These are phyloP conservation scores for Mobula hypostoma DNA, from an alignment of 2,113 vertebrate species.

Conservation along the genomic window DNA sequence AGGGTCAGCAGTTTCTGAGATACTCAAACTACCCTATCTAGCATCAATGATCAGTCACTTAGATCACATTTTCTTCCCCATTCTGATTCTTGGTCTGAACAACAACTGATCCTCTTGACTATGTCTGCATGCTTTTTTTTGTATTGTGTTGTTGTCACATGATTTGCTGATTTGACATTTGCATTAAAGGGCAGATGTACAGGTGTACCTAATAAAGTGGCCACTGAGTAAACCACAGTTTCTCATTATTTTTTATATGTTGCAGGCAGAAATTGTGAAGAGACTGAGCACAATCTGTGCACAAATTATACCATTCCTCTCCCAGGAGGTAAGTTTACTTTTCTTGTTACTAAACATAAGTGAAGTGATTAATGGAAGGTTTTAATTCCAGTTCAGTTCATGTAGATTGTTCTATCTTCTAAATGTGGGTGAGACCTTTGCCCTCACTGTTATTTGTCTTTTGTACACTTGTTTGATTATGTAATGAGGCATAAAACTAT, in stretches of 20 bases:
- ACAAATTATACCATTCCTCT: constrained; percentile 86
- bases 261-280: constrained; percentile 86
- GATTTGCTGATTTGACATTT: too few relatives aligned
- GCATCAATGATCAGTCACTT: too few relatives aligned
- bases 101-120: too few relatives aligned
- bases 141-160: too few relatives aligned
- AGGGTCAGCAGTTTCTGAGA: too few relatives aligned
- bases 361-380: not conserved
- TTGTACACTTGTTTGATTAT: not conserved
- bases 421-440: not conserved
- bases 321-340: constrained; percentile 75
- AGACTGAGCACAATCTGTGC: constrained; percentile 83
- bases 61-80: too few relatives aligned
- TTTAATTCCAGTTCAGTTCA: not conserved
- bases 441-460: not conserved
- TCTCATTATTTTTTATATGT: constrained; percentile 35
- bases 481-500: not conserved
- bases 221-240: not conserved
- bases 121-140: too few relatives aligned
- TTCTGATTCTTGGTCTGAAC: too few relatives aligned
- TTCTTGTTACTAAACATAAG: not conserved
- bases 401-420: not conserved
- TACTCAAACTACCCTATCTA: too few relatives aligned
- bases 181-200: too few relatives aligned
- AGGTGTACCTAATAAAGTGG: too few relatives aligned